Conservation (phyloP, 2,113 vertebrate species). For the Athene noctua region DNA sequence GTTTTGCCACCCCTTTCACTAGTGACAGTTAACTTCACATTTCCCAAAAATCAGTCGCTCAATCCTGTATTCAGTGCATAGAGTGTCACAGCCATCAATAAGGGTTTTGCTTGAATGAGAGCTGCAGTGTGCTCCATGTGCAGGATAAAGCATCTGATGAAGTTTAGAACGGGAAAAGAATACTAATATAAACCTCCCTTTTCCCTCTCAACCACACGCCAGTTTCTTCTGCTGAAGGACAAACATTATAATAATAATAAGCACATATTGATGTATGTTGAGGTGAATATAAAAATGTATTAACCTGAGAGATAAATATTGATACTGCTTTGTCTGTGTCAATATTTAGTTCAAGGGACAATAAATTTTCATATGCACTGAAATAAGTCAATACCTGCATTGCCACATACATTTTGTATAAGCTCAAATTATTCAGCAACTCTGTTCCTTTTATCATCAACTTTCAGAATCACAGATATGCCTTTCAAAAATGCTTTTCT, state of each 20-base stretch:
- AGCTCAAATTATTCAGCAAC: not conserved
- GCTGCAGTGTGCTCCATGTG: not conserved
- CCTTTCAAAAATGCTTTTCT: not conserved
- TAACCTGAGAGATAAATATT: conserved; percentile 63
- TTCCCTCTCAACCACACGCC: not conserved
- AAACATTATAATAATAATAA: conserved; percentile 43
- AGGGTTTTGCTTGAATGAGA: not conserved
- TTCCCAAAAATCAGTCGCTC: not conserved
- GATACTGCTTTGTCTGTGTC: conserved; percentile 46
- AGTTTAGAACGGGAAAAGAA: not conserved
- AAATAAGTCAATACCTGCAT: not conserved
- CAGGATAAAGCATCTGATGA: not conserved
- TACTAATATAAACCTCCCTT: not conserved
- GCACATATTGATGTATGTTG: conserved; percentile 49
- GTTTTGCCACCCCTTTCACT: not conserved
- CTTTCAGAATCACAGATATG: not conserved
- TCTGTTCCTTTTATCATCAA: not conserved
- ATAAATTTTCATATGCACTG: conserved; percentile 42
- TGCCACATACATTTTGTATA: not conserved
- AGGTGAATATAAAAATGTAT: conserved; percentile 45
- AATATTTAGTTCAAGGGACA: conserved; percentile 57
- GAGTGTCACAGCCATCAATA: not conserved
- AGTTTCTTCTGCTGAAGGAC: conserved; percentile 47
- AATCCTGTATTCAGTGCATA: not conserved
- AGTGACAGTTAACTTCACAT: not conserved